phyloP scores from a whole-genome alignment of 2,113 vertebrate species.

The Pomatorhinus ruficollis region DNA sequence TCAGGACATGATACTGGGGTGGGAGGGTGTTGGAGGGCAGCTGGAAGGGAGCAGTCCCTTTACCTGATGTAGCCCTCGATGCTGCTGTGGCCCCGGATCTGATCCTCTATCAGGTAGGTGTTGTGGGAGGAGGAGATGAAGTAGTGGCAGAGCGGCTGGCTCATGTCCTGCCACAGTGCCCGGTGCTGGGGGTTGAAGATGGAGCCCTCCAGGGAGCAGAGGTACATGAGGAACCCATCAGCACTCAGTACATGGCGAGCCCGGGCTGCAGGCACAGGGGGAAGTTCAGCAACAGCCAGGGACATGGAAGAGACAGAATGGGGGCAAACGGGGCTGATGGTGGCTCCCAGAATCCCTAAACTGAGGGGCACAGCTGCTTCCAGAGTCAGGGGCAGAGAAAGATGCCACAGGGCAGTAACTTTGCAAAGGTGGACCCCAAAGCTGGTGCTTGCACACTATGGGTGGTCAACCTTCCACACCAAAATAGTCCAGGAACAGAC shows the following conservation, averaged over 20 bases:
- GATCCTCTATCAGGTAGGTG: constrained; percentile 94
- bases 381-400: not conserved
- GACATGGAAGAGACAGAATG: not conserved
- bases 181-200: constrained; percentile 82
- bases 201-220: constrained; percentile 87
- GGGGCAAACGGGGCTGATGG: not conserved
- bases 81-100: constrained; percentile 92
- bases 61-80: constrained; percentile 95
- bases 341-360: not conserved
- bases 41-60: not conserved
- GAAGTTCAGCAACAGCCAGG: not conserved
- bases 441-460: not conserved
- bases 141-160: constrained; percentile 87
- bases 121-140: constrained; percentile 96
- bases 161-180: constrained; percentile 88
- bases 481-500: not conserved
- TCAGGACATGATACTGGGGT: rapidly evolving
- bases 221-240: constrained; percentile 91
- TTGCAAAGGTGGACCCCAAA: not conserved
- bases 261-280: constrained; percentile 74
- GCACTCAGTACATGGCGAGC: constrained; percentile 84
- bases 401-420: not conserved
- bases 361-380: not conserved
- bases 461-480: not conserved
- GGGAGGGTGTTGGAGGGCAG: not conserved